Conservation (phyloP, 2,113 vertebrate genomes). For the Litocranius walleri region DNA sequence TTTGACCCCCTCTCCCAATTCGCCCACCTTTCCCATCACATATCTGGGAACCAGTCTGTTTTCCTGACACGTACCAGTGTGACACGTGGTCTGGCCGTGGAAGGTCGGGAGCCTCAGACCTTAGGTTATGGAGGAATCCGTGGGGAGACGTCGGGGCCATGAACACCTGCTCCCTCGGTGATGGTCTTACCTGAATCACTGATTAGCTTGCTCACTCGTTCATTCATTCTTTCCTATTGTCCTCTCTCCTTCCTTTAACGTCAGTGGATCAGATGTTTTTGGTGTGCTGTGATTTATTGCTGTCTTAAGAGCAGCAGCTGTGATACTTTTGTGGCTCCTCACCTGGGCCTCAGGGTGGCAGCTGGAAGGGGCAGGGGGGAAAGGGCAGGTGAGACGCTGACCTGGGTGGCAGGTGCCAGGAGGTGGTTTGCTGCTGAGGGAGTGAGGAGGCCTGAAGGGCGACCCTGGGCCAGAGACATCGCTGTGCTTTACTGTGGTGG, state of each 20-base stretch:
- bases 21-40: fast-evolving
- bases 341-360: background rate
- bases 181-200: background rate
- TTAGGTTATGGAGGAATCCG: background rate
- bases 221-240: background rate
- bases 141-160: background rate
- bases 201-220: too few relatives aligned
- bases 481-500: background rate
- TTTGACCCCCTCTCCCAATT: background rate
- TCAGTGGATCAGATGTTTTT: background rate
- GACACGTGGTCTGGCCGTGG: background rate
- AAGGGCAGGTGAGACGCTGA: background rate
- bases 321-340: background rate
- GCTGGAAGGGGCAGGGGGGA: background rate
- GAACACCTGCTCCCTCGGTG: background rate
- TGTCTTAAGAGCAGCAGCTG: background rate
- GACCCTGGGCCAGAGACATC: background rate
- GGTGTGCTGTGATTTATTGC: background rate
- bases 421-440: background rate
- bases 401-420: background rate
- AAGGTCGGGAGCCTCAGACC: background rate
- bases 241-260: background rate
- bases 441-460: background rate
- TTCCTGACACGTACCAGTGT: background rate
- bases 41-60: background rate